Evolutionary conservation across 2,888 invertebrate genomes (phyloP), one percentile per base, ranked within the genome.

Genomic region (Tanypteryx hageni): DNA sequence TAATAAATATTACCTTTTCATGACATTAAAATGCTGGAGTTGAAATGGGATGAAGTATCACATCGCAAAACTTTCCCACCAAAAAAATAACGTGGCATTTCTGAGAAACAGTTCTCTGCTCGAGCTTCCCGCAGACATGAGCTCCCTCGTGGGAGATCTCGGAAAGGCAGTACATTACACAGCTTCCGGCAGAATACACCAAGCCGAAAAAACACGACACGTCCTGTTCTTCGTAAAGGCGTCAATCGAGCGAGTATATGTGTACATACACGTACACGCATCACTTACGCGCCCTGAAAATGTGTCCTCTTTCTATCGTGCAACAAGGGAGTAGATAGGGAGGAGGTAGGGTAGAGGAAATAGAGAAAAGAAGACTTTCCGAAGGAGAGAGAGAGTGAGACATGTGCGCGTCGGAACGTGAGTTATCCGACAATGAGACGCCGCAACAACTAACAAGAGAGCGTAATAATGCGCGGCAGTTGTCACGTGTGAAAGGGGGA

Each of bases 321-420:
- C 22, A 76, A 76, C 76, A 44, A 44, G 5, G 44, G 86, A 22
- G 8, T 3, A 64, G 31, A 16, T 16, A 58, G 58, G 11, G 22
- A 14, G 86, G 85, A 61, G 86, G 11, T 16, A 31, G 61, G 56
- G 44, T 4, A 56, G 83, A n/a, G 8, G 85, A 85, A 11, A 57
- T 16, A n/a, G 64, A 11, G 76, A 11, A 27, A 76, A n/a, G 14
- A 18, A n/a, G 27, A 11, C 18, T 83, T 57, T 83, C 57, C 11
- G n/a, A 83, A 56, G 56, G 18, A n/a, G 83, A 44, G 18, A 83
- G 61, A 64, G 56, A 59, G 64, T n/a, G 18, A n/a, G 64, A 56
- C n/a, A 59, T 18, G 31, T 56, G 68, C 61, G 89, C 89, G 89
- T 89, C 89, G 89, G 64, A 89, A 44, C 89, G 89, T 89, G 89